Percentiles rank a stretch among this genome's conserved stretches.
Conservation (phyloP, 1,140 invertebrate genomes). For the Pissodes strobi region DNA sequence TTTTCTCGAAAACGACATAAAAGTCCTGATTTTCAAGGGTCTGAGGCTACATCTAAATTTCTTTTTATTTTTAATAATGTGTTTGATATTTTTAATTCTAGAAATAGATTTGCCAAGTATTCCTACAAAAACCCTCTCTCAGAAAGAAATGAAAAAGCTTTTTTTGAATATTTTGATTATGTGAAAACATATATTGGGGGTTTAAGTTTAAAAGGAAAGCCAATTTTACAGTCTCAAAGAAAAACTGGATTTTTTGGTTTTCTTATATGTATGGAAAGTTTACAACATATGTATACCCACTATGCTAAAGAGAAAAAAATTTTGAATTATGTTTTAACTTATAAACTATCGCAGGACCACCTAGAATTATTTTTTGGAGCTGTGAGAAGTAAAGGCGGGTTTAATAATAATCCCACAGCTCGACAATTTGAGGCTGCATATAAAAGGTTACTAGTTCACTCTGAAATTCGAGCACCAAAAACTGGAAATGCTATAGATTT, state of each 20-base stretch:
- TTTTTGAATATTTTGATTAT: constrained; percentile 31
- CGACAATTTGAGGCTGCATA: no score
- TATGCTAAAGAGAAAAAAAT: constrained; percentile 35
- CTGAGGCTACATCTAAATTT: constrained; percentile 42
- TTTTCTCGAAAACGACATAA: constrained; percentile 26
- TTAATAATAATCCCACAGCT: constrained; percentile 56
- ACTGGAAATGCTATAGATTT: constrained; percentile 21
- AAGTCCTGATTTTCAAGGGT: constrained; percentile 39
- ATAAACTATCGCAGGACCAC: no score
- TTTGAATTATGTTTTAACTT: constrained; percentile 45
- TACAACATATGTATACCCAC: constrained; percentile 41
- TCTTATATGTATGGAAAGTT: constrained; percentile 41
- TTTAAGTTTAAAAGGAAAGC: no score
- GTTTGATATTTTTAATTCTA: constrained; percentile 49
- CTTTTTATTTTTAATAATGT: constrained; percentile 44
- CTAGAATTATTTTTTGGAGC: no score
- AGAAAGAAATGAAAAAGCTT: constrained; percentile 21
- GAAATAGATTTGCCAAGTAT: constrained; percentile 34
- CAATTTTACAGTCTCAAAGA: constrained; percentile 22
- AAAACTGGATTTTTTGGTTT: constrained; percentile 49
- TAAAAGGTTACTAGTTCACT: constrained; percentile 25
- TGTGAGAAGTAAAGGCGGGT: no score
- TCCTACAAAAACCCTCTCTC: constrained; percentile 30
- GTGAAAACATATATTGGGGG: no score
- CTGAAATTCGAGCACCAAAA: constrained; percentile 17